A percentile compares a stretch with the other conserved stretches of the same genome.
Conservation (phyloP, 2,888 invertebrate species). For the Graphium colonna region DNA sequence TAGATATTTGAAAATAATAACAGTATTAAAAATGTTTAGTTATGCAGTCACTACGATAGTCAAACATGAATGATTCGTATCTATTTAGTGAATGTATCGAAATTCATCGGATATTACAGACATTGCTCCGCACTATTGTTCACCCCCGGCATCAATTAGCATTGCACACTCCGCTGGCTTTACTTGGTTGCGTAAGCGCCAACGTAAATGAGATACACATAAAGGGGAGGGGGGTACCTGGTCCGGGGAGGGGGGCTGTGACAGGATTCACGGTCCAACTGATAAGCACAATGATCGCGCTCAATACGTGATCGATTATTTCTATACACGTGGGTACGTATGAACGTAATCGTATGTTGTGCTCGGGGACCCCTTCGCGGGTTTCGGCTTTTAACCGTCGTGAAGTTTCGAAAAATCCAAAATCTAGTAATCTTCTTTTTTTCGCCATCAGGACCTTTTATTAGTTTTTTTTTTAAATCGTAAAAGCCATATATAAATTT, state of each 20-base stretch:
- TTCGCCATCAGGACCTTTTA: too few species aligned
- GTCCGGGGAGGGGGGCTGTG: constrained; percentile 47
- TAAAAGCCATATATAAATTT: too few species aligned
- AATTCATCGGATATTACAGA: constrained; percentile 8
- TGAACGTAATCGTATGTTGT: constrained; percentile 29
- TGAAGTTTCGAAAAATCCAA: too few species aligned
- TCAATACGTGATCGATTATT: constrained; percentile 78
- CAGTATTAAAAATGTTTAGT: too few species aligned
- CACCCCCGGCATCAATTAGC: constrained; percentile 55
- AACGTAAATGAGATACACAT: constrained; percentile 74
- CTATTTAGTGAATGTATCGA: too few species aligned
- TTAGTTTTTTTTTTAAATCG: too few species aligned
- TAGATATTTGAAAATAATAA: too few species aligned
- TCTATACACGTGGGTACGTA: constrained; percentile 49
- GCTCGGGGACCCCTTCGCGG: constrained; percentile 19
- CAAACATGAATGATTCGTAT: too few species aligned
- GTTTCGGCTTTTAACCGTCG: constrained; percentile 17
- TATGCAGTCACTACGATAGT: too few species aligned
- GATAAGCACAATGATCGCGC: constrained; percentile 72
- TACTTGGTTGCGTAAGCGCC: constrained; percentile 73
- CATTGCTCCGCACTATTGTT: constrained; percentile 24
- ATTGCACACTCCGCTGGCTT: constrained; percentile 62
- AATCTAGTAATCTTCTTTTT: too few species aligned
- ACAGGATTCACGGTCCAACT: constrained; percentile 79
- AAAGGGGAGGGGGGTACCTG: constrained; percentile 41